Evolutionary conservation across 1,140 invertebrate genomes (phyloP), one percentile per base, ranked within the genome.

Genomic region (Probaryconus sp.): DNA sequence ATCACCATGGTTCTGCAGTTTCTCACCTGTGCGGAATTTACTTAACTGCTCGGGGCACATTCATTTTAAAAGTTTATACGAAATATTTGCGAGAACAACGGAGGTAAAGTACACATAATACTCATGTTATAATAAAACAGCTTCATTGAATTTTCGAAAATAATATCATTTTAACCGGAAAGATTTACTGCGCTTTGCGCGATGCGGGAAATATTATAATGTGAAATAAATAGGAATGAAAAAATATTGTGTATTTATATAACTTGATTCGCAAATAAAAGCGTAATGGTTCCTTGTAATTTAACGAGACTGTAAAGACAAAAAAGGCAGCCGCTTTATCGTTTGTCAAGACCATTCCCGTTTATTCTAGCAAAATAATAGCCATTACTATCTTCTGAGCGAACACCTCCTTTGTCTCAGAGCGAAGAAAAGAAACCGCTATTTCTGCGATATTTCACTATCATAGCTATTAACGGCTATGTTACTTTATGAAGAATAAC

Each of bases 351-450:
- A 67, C 72, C 60, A 58, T 65, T 63, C 55, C 33, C 73, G 67
- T 70, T 76, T 70, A 76, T 70, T 76, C 73, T 67, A 65, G 73
- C 73, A 67, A 76, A 76, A 70, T 76, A 76, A 76, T 76, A 76
- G 73, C 73, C 67, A 70, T 70, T 76, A 76, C 67, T 76, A 70
- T 76, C 73, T 76, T 76, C 65, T 70, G 73, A 65, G 48, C 24
- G 67, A 76, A 76, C 73, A 65, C 65, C 67, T 70, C 73, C 35
- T 76, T 76, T 76, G 73, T 70, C 61, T 76, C 42, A 48, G 40
- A 33, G 67, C 55, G 65, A 67, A 67, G 65, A 70, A 67, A 76
- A 76, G 65, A 67, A 76, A 67, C 65, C 48, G 42, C 55, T 70
- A 61, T 76, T 76, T 70, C 53, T 63, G 55, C 73, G 67, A 76